phyloP scores from a whole-genome alignment of 2,888 invertebrate genomes.

The Nesidiocoris tenuis region DNA sequence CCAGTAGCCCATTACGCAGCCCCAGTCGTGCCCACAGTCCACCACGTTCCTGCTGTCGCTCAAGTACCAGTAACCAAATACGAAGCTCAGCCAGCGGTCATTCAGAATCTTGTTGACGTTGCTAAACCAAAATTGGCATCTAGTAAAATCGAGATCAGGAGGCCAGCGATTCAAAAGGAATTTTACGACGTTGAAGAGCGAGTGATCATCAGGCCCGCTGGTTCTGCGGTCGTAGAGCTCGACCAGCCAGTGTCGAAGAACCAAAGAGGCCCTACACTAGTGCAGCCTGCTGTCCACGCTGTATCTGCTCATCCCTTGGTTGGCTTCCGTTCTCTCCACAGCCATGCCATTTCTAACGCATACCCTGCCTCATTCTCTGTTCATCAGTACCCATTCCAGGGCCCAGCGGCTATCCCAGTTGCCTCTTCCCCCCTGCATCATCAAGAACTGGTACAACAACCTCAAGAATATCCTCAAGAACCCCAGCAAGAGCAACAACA shows the following conservation, averaged over 20 bases:
- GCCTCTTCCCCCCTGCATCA: slow-evolving; percentile 11
- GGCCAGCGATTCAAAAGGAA: slow-evolving; percentile 64
- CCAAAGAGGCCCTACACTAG: slow-evolving; percentile 57
- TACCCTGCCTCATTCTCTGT: slow-evolving; percentile 21
- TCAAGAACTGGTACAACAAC: slow-evolving; percentile 6
- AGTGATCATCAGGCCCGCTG: slow-evolving; percentile 62
- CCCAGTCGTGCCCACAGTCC: slow-evolving; percentile 49
- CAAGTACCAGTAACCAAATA: slow-evolving; percentile 58
- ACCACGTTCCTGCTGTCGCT: slow-evolving; percentile 55
- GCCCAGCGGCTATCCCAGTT: slow-evolving; percentile 8
- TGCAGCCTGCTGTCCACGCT: slow-evolving; percentile 24
- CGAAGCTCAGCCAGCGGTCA: slow-evolving; percentile 58
- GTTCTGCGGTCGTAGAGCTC: slow-evolving; percentile 62
- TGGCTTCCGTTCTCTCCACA: slow-evolving; percentile 13
- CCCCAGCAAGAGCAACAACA: slow-evolving; percentile 23
- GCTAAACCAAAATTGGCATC: slow-evolving; percentile 62
- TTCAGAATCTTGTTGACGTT: slow-evolving; percentile 61
- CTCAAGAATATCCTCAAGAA: slow-evolving; percentile 17
- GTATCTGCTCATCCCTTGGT: slow-evolving; percentile 5
- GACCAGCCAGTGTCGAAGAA: slow-evolving; percentile 62
- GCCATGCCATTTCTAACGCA: slow-evolving; percentile 10
- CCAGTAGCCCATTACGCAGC: slow-evolving; percentile 23
- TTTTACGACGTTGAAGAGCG: slow-evolving; percentile 66
- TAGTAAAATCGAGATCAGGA: slow-evolving; percentile 60
- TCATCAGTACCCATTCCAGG: slow-evolving; percentile 45